A percentile compares a stretch with the other conserved stretches of the same genome.
These are phyloP conservation scores for Andrena marginata DNA, from an alignment of 2,888 invertebrate species.

Conservation along the genomic window DNA sequence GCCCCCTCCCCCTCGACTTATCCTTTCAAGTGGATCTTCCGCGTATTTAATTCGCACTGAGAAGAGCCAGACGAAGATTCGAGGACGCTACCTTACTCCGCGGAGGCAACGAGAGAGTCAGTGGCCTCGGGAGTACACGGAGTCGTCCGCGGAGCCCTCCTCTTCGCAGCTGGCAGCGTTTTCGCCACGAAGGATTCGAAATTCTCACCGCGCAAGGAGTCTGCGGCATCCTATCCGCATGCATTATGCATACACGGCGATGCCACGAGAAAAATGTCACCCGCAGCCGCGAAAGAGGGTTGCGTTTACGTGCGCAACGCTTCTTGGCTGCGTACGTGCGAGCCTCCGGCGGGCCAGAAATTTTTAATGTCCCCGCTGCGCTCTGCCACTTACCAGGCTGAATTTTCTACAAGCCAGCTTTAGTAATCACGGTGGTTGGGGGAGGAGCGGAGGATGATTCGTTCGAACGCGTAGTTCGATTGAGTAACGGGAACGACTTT, in stretches of 20 bases:
- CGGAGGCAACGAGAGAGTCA: slow-evolving; percentile 1
- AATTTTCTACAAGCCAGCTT: neutral
- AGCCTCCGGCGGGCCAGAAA: neutral
- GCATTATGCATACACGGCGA: slow-evolving; percentile 75
- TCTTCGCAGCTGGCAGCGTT: too few species aligned
- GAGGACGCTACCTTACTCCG: neutral
- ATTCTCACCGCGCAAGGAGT: slow-evolving; percentile 75
- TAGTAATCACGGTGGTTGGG: slow-evolving; percentile 4
- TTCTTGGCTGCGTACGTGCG: slow-evolving; percentile 33
- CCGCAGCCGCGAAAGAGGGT: slow-evolving; percentile 61
- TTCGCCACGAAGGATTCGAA: slow-evolving; percentile 69
- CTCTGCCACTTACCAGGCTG: neutral
- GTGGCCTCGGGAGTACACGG: neutral
- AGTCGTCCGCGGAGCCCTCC: neutral
- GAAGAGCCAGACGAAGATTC: neutral
- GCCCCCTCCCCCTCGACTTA: neutral
- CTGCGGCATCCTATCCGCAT: slow-evolving; percentile 64
- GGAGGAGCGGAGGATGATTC: neutral
- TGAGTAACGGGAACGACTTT: too few species aligned
- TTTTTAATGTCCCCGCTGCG: slow-evolving; percentile 31
- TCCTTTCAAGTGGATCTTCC: neutral
- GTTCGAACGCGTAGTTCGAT: too few species aligned
- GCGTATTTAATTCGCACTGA: neutral
- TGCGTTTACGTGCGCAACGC: slow-evolving; percentile 50
- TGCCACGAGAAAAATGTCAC: slow-evolving; percentile 71